These are phyloP conservation scores for Caenorhabditis imperialis DNA, from an alignment of 2,888 invertebrate species.

Conservation along the genomic window DNA sequence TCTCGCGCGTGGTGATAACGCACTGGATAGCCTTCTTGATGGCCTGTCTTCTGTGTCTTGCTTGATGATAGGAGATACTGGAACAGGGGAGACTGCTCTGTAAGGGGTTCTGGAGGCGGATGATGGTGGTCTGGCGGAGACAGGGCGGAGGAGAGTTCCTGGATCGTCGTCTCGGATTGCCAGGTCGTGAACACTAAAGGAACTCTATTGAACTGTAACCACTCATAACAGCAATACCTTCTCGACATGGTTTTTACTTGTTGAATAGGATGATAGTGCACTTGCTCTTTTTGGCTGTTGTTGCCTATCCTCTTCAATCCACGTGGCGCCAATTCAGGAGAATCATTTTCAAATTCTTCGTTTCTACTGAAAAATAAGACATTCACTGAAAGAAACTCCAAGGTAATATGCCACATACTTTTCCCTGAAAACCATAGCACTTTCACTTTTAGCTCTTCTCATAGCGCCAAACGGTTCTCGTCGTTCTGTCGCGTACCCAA, in stretches of 20 bases:
- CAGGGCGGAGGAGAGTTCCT: constrained; percentile 53
- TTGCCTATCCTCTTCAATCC: constrained; percentile 55
- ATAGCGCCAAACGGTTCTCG: constrained; percentile 65
- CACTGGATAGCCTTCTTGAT: constrained; percentile 46
- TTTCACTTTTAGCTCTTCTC: constrained; percentile 73
- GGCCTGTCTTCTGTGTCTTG: constrained; percentile 47
- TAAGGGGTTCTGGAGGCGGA: constrained; percentile 40
- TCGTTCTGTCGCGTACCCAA: constrained; percentile 48
- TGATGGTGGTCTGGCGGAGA: constrained; percentile 56
- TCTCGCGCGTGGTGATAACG: constrained; percentile 60
- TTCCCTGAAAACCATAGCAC: constrained; percentile 65
- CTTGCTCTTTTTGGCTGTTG: constrained; percentile 50
- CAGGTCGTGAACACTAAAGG: constrained; percentile 59
- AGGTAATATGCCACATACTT: constrained; percentile 19
- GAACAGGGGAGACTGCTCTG: constrained; percentile 46
- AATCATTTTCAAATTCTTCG: constrained; percentile 42
- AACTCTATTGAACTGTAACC: background rate
- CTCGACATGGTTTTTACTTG: constrained; percentile 59
- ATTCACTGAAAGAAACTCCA: background rate
- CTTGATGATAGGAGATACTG: constrained; percentile 56
- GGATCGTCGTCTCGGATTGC: constrained; percentile 55
- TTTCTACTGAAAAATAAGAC: constrained; percentile 12
- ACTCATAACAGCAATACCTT: constrained; percentile 35
- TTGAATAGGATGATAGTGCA: constrained; percentile 62
- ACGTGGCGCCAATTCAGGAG: constrained; percentile 52